Evolutionary conservation across 2,888 invertebrate species (phyloP).

Genomic region (Metacarcinus magister): DNA sequence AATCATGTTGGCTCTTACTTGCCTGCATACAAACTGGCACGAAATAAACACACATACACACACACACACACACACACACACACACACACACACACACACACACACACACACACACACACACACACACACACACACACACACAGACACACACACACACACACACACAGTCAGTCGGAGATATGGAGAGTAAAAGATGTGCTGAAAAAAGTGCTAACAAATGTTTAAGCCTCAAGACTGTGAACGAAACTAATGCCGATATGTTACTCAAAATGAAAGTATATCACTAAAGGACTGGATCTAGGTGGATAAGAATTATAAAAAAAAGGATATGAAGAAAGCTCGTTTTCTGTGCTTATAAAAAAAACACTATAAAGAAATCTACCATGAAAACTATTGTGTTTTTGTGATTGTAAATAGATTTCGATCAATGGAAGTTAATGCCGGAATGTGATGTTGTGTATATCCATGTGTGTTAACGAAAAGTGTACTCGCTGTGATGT

Average conservation of each 20-base stretch:
- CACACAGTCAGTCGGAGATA: not conserved
- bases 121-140: not conserved
- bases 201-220: not conserved
- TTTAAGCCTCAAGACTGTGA: not conserved
- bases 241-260: not conserved
- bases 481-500: not conserved
- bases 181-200: not conserved
- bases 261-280: not conserved
- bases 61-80: conserved; percentile 28
- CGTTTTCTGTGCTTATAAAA: not conserved
- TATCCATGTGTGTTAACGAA: not conserved
- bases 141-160: not conserved
- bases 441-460: not conserved
- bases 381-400: not conserved
- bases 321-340: not conserved
- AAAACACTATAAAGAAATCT: not conserved
- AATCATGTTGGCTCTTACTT: not conserved
- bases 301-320: not conserved
- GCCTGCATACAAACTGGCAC: not conserved
- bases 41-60: not conserved
- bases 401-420: not conserved
- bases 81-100: conserved; percentile 6
- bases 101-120: conserved; percentile 28
- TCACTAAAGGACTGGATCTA: not conserved
- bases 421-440: not conserved